Percentiles rank a stretch among this genome's conserved stretches.
These are phyloP conservation scores for Ecdyonurus torrentis DNA, from an alignment of 2,888 invertebrate species.

Conservation along the genomic window DNA sequence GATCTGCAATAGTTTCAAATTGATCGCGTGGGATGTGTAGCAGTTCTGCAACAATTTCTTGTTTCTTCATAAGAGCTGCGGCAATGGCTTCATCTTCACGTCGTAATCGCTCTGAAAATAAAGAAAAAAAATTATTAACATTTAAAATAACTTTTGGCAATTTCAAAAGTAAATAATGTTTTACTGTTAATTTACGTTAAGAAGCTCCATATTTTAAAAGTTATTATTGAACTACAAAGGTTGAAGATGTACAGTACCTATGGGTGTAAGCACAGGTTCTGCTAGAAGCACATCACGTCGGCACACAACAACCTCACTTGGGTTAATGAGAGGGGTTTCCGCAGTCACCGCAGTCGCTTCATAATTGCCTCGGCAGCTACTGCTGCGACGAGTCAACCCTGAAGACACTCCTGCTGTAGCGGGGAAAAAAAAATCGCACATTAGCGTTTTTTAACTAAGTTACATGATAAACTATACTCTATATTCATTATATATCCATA, in stretches of 20 bases:
- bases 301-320: slow-evolving; percentile 55
- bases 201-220: too few relatives aligned
- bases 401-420: neutral
- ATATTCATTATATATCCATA: too few relatives aligned
- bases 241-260: too few relatives aligned
- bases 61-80: slow-evolving; percentile 51
- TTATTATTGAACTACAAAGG: too few relatives aligned
- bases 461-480: too few relatives aligned
- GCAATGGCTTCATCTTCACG: slow-evolving; percentile 54
- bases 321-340: slow-evolving; percentile 45
- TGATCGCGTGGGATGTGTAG: slow-evolving; percentile 55
- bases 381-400: neutral
- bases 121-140: slow-evolving; percentile 9
- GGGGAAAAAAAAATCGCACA: too few relatives aligned
- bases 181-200: too few relatives aligned
- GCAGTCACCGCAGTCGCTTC: slow-evolving; percentile 33
- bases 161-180: neutral
- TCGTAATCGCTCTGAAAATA: slow-evolving; percentile 46
- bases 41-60: slow-evolving; percentile 56
- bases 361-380: neutral
- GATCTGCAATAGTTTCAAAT: slow-evolving; percentile 47
- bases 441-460: too few relatives aligned
- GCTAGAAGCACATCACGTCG: slow-evolving; percentile 56
- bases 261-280: slow-evolving; percentile 58
- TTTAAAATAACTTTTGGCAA: neutral